These are phyloP conservation scores for Acronicta leporina DNA, from an alignment of 2,888 invertebrate species.

Conservation along the genomic window DNA sequence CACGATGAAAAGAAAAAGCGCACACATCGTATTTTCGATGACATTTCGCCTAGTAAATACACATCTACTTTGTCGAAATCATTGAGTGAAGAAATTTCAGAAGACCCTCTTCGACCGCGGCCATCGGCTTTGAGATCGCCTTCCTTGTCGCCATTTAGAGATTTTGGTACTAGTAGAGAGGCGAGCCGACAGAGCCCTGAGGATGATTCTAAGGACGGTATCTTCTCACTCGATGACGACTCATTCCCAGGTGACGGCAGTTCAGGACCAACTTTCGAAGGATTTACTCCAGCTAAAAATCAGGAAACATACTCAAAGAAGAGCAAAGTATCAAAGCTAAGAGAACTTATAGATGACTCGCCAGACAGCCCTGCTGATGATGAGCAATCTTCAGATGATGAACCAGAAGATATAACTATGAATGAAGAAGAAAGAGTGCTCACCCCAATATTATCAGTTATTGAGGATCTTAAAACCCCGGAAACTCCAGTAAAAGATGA, in stretches of 20 bases:
- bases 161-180: constrained; percentile 81
- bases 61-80: constrained; percentile 82
- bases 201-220: constrained; percentile 90
- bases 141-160: constrained; percentile 83
- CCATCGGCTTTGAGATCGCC: constrained; percentile 77
- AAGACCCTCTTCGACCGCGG: constrained; percentile 75
- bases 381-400: constrained; percentile 87
- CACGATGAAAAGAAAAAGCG: constrained; percentile 89
- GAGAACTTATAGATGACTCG: constrained; percentile 84
- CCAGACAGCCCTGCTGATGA: constrained; percentile 87
- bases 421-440: constrained; percentile 68
- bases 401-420: constrained; percentile 70
- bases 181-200: constrained; percentile 90
- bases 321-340: constrained; percentile 82
- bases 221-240: constrained; percentile 90
- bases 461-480: constrained; percentile 63
- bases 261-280: constrained; percentile 87
- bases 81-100: constrained; percentile 89
- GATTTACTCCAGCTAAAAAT: constrained; percentile 88
- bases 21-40: constrained; percentile 86
- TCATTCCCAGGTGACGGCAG: constrained; percentile 89
- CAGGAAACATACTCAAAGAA: constrained; percentile 88
- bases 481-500: constrained; percentile 43
- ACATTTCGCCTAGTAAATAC: constrained; percentile 85
- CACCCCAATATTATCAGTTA: constrained; percentile 62